Conservation (phyloP, 2,113 vertebrate genomes). For the Anseranas semipalmata region DNA sequence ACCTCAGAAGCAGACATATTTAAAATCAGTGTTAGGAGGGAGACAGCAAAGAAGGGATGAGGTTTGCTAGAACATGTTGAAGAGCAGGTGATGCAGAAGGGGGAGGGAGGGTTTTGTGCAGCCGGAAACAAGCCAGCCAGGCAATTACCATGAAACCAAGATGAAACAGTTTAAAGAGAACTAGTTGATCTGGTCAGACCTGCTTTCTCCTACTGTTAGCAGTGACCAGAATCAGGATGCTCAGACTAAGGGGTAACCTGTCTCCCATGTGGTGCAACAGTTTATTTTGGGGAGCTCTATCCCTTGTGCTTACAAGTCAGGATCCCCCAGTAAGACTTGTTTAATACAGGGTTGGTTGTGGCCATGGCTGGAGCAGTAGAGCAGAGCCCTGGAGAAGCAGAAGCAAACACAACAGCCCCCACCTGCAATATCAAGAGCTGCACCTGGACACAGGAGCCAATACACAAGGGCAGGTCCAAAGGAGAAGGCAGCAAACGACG, state of each 20-base stretch:
- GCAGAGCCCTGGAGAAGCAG: not conserved
- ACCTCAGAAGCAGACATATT: not conserved
- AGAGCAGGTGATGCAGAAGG: not conserved
- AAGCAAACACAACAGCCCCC: not conserved
- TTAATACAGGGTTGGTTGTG: accelerated
- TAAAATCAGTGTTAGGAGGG: not conserved
- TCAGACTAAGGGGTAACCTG: not conserved
- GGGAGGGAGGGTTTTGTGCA: not conserved
- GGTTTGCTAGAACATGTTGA: accelerated
- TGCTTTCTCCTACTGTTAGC: not conserved
- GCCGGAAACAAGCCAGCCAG: not conserved
- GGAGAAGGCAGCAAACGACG: not conserved
- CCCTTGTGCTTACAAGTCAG: not conserved
- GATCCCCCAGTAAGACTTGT: not conserved
- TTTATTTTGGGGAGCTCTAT: not conserved
- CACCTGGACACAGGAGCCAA: accelerated
- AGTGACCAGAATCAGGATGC: not conserved
- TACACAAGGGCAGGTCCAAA: not conserved
- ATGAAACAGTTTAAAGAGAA: not conserved
- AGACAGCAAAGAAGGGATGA: not conserved
- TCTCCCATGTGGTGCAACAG: not conserved
- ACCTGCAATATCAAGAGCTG: not conserved
- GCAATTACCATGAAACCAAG: not conserved
- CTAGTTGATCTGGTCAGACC: not conserved
- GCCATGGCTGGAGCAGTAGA: not conserved